Evolutionary conservation across 2,113 vertebrate species (phyloP), one percentile per base, ranked within the genome.

Genomic region (Cyanoramphus novaezelandiae): DNA sequence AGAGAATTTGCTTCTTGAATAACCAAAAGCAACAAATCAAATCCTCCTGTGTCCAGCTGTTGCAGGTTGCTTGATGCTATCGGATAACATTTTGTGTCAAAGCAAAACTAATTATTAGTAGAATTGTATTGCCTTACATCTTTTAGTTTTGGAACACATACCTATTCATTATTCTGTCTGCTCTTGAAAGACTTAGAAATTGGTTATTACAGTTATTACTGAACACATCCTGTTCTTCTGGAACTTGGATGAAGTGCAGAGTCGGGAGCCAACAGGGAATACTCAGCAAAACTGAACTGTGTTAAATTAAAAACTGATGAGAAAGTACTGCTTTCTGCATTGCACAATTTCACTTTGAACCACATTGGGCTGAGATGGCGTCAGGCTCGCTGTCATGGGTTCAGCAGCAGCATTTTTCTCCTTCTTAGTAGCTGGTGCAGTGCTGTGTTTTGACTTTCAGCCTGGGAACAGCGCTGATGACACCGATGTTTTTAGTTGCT

Each of bases 81-180:
- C 1, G 0, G 65, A 46, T 89, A 74, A 57, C 62, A 60, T 76
- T 92, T 87, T 72, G 24, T 84, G 79, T 91, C 62, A 93, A 87
- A 93, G 83, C 49, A 92, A 68, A 91, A 35, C 68, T 79, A 86
- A 94, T 94, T 82, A 76, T 86, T 86, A 72, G 72, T 88, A 69
- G 63, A 79, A 64, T 72, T 60, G 23, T 79, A 81, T 78, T 84
- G 62, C 80, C 70, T 84, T 79, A 57, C 37, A 6, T 84, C 49
- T 64, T 86, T 76, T 65, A 89, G 59, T 82, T 95, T 79, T 72
- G 69, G 44, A 96, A 91, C 28, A 59, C 37, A 59, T 97, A 44
- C 65, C 59, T 96, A 94, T 96, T 96, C 86, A 82, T 95, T 93
- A 72, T 89, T 89, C 52, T 77, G 71, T 86, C 72, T 93, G 86